Evolutionary conservation across 2,797 vertebrate species (phyloP).

Genomic region (Borostomias antarcticus): DNA sequence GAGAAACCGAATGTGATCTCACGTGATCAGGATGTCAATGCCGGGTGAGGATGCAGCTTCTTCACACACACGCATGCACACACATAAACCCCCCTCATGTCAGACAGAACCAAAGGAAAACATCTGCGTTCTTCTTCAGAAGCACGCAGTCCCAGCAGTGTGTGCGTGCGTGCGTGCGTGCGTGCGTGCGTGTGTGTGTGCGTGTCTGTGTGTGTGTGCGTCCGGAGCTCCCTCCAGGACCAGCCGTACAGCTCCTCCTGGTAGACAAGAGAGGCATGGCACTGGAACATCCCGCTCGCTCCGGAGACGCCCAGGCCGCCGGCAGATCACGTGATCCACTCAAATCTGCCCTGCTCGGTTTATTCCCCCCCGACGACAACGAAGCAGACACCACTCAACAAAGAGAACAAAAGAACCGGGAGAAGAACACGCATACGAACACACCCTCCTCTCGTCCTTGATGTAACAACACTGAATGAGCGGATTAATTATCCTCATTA

Average conservation of each 20-base stretch:
- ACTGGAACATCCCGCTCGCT: no score
- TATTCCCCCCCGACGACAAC: slow-evolving; percentile 15
- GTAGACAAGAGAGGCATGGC: no score
- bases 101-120: neutral
- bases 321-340: no score
- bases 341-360: slow-evolving; percentile 19
- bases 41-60: no score
- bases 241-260: neutral
- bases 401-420: neutral
- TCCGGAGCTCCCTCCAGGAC: neutral
- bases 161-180: no score
- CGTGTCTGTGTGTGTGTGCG: no score
- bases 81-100: neutral
- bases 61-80: neutral
- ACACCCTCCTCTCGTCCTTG: neutral
- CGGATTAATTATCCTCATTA: neutral
- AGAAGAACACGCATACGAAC: no score
- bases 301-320: neutral
- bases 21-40: no score
- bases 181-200: no score
- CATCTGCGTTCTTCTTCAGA: neutral
- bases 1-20: no score
- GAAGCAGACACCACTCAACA: no score
- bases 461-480: neutral
- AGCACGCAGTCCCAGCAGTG: no score